Conservation (phyloP, 2,113 vertebrate species). For the Phalacrocorax brasilianus region DNA sequence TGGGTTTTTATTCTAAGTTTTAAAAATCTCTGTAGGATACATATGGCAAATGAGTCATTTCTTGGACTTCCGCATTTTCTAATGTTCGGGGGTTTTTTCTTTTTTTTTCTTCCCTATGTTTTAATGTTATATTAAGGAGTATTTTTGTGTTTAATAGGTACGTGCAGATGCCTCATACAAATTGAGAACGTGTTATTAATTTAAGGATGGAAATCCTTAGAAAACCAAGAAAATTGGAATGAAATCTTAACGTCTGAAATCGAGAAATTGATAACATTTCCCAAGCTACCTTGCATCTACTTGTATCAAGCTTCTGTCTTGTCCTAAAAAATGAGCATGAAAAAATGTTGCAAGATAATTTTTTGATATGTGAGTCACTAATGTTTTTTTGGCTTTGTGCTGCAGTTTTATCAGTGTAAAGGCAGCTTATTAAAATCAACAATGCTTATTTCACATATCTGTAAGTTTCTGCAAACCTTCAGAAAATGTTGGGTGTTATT, state of each 20-base stretch:
- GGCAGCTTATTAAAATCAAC: not conserved
- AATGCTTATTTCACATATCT: not conserved
- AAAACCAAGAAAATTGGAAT: not conserved
- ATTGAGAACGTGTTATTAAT: not conserved
- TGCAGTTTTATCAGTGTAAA: not conserved
- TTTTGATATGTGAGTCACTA: not conserved
- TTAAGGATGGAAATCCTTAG: not conserved
- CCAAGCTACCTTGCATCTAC: not conserved
- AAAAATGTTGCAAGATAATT: not conserved
- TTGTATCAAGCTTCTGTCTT: not conserved
- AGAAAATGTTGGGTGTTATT: not conserved
- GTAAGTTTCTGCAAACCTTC: not conserved
- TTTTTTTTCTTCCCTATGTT: not conserved
- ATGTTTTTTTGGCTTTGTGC: not conserved
- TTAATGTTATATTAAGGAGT: not conserved
- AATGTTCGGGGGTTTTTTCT: accelerated
- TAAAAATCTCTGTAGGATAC: not conserved
- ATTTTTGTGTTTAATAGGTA: not conserved
- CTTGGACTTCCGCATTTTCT: not conserved
- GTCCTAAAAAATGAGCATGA: not conserved
- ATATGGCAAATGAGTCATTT: not conserved
- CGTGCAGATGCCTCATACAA: not conserved
- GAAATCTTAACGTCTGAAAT: not conserved
- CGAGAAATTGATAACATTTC: not conserved
- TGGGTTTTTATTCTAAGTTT: not conserved